These are phyloP conservation scores for Coturnix japonica DNA, from an alignment of 2,113 vertebrate genomes.

Conservation along the genomic window DNA sequence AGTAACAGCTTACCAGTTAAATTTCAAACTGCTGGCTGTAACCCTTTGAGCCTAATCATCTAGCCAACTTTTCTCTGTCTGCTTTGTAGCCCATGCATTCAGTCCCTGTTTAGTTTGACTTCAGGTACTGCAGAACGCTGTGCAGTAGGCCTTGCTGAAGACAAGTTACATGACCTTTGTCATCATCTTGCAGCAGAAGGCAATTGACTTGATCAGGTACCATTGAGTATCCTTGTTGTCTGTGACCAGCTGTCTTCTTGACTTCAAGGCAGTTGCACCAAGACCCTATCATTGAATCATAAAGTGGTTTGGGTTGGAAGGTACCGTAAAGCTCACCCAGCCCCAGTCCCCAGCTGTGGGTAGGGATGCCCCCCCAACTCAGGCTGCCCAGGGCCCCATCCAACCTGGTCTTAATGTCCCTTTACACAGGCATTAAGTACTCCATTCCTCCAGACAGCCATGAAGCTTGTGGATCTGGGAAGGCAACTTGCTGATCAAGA, in stretches of 20 bases:
- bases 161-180: background rate
- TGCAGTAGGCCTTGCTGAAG: background rate
- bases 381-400: no score
- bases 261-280: background rate
- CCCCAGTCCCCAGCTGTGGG: no score
- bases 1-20: background rate
- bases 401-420: background rate
- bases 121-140: background rate
- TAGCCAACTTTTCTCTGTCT: background rate
- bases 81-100: background rate
- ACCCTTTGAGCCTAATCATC: background rate
- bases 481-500: background rate
- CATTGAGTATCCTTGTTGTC: background rate
- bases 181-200: background rate
- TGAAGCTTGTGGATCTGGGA: background rate
- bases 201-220: background rate
- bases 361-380: no score
- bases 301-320: no score
- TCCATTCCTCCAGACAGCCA: background rate
- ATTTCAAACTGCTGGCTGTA: background rate
- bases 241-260: background rate
- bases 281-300: background rate
- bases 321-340: no score
- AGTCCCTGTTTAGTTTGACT: background rate
- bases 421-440: background rate